Base-by-base conservation (phyloP, 92 coral and sea anemone species). In the Ricordea florida region DNA sequence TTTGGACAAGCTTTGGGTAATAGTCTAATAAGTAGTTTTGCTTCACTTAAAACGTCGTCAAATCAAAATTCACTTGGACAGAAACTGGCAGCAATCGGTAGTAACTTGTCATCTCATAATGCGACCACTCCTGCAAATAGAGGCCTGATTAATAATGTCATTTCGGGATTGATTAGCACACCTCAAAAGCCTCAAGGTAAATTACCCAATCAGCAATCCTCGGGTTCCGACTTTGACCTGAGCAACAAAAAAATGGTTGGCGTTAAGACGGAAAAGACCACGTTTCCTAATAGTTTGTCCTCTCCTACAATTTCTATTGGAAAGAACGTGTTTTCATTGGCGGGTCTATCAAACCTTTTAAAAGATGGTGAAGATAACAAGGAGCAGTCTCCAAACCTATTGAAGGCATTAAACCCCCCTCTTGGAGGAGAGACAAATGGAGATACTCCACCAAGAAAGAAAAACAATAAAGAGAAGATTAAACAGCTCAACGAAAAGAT, bases 401-500 rank as follows among this genome's bases (percentile, higher is more conserved):
- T 14, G 18, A 35, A 26, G 30, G 22, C 20, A 5, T 5, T 22
- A 24, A 17, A 53, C 28, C 7, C 33, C 37, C 21, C 16, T 14
- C 10, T 52, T 7, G 36, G 29, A 28, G 11, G 13, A 9, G 48
- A 26, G 23, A 66, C 46, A 10, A 28, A 27, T 8, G 53, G 23
- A 61, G 53, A 50, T 21, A 51, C 18, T 25, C 63, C 51, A n/a
- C 29, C 64, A 24, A 47, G 14, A 2, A 69, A 37, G 22, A 26
- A 37, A 30, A 41, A 41, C 5, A 28, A 28, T 55, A 70, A 41
- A 16, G 77, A 38, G 2, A 53, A 70, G 56, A 41, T 70, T 23
- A 53, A 17, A 20, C 44, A 25, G 29, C 66, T 70, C 3, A 62
- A 67, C 42, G 63, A 83, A 69, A 91, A 91, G 50, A 87, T 89